A percentile compares a stretch with the other conserved stretches of the same genome.
Evolutionary conservation across 2,888 invertebrate genomes (phyloP).

Genomic region (Tenodera sinensis): DNA sequence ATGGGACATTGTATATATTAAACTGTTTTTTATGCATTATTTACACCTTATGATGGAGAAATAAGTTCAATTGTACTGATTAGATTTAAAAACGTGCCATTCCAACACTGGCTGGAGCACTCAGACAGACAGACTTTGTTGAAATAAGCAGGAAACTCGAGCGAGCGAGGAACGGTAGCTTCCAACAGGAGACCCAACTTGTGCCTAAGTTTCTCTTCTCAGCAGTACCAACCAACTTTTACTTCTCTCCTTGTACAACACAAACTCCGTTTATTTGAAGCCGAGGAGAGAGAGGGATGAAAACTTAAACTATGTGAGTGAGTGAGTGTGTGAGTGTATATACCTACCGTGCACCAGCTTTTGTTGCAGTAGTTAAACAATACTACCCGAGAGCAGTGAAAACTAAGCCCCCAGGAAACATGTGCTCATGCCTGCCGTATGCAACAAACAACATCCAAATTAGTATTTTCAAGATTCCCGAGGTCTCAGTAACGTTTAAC

Average conservation of each 20-base stretch:
- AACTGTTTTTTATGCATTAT: too few species aligned
- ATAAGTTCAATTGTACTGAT: not conserved
- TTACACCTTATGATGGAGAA: too few species aligned
- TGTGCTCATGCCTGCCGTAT: not conserved
- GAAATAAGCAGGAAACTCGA: not conserved
- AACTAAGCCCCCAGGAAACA: not conserved
- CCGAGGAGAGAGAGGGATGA: not conserved
- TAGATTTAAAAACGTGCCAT: not conserved
- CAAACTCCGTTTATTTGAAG: not conserved
- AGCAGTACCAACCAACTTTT: not conserved
- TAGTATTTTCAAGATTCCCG: not conserved
- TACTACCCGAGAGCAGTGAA: not conserved
- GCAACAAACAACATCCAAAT: not conserved
- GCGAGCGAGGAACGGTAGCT: not conserved
- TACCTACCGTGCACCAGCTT: not conserved
- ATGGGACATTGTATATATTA: too few species aligned
- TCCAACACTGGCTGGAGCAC: not conserved
- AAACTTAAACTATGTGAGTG: not conserved
- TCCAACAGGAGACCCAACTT: not conserved
- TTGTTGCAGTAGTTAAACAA: not conserved
- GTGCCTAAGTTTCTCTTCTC: not conserved
- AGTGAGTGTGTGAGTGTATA: too few species aligned
- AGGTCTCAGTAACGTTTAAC: not conserved
- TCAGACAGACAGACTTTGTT: not conserved
- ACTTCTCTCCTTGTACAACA: not conserved